Base-by-base conservation (phyloP, 2,888 invertebrate species). In the Cheilosia grossa region DNA sequence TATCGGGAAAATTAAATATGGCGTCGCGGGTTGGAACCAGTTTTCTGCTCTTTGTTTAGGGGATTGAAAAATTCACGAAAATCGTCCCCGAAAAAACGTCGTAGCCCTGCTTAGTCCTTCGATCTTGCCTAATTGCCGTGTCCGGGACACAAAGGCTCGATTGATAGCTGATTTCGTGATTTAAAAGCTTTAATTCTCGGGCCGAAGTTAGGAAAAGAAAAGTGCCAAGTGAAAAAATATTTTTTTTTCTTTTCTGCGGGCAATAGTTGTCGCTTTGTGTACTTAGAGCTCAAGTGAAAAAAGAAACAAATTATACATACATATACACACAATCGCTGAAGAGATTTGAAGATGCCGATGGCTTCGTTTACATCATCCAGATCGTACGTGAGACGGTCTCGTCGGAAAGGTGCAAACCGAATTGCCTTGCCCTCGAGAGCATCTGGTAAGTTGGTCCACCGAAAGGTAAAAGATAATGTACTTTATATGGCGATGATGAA, bases 351-450 rank as follows among this genome's bases (percentile, higher is more conserved):
- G 88, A 91, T 97, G 97, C 97, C 97, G 94, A 97, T 97, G 95
- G 97, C 97, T 94, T 97, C 97, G 93, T 97, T 97, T 93, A 96
- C 97, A 92, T 96, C 97, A 93, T 96, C 97, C 93, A 95, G 97
- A 94, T 96, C 96, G 93, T 97, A 96, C 94, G 96, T 96, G 91
- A 95, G 97, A 93, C 95, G 97, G 93, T 97, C 97, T 92, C 95
- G 97, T 92, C 96, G 97, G 94, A 97, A 97, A 96, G 96, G 96
- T 92, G 96, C 96, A 90, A 97, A 97, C 93, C 95, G 97, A 92
- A 96, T 92, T 82, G 92, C 92, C 86, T 90, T 92, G 89, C 92
- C 92, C 79, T 92, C 91, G 88, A 91, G 92, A 87, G 91, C 92
- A 75, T 89, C 91, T 87, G 92, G 90, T 90, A 88, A 88, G 88